Evolutionary conservation across 1,140 invertebrate species (phyloP).

Genomic region (Sinella curviseta): DNA sequence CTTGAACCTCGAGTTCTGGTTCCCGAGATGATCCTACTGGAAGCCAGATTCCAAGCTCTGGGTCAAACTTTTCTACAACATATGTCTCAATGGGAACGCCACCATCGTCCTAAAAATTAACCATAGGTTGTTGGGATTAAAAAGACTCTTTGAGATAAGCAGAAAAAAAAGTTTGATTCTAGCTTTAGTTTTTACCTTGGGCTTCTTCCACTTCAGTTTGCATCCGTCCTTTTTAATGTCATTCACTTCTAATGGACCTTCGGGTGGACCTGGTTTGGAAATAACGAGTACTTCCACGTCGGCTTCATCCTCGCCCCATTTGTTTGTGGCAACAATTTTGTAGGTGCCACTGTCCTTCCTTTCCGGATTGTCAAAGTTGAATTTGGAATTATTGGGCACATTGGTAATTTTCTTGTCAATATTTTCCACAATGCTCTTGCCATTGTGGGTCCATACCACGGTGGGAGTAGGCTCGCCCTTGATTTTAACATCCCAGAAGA

Average conservation of each 20-base stretch:
- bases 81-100: slow-evolving; percentile 93
- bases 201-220: slow-evolving; percentile 95
- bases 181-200: slow-evolving; percentile 63
- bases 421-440: slow-evolving; percentile 62
- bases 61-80: slow-evolving; percentile 92
- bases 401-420: slow-evolving; percentile 70
- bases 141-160: no score
- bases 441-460: slow-evolving; percentile 70
- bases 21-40: slow-evolving; percentile 78
- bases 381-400: slow-evolving; percentile 82
- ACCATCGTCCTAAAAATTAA: slow-evolving; percentile 96
- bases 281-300: slow-evolving; percentile 87
- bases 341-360: slow-evolving; percentile 83
- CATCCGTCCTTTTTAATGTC: slow-evolving; percentile 93
- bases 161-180: neutral
- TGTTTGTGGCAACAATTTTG: slow-evolving; percentile 79
- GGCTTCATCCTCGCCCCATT: slow-evolving; percentile 83
- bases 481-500: slow-evolving; percentile 80
- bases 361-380: slow-evolving; percentile 76
- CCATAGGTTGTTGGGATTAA: no score
- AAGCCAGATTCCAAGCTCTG: slow-evolving; percentile 85
- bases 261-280: slow-evolving; percentile 83
- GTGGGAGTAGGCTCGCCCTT: slow-evolving; percentile 81
- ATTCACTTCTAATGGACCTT: slow-evolving; percentile 92
- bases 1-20: slow-evolving; percentile 84